Base-by-base conservation (phyloP, 2,113 vertebrate genomes). In the Clarias macrocephalus region DNA sequence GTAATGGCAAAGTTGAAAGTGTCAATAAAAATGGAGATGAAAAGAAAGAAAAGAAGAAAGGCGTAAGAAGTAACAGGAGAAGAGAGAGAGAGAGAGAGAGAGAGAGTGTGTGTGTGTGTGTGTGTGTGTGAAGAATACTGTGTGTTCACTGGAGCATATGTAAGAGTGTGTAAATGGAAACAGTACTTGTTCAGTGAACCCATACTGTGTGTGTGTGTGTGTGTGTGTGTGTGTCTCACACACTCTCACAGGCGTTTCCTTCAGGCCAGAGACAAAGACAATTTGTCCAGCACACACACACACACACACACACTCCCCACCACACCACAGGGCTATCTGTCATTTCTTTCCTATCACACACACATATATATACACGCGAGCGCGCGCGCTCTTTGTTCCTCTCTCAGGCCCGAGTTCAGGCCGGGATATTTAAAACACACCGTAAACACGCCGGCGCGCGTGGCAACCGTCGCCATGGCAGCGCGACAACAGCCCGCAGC, bases 391-490 rank as follows among this genome's bases (percentile, higher is more conserved):
- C 37, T 88, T 75, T 87, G 80, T 85, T 84, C 83, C 84, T 62
- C 80, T 88, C 83, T 57, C 52, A 73, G 68, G 81, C 83, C 88
- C 70, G 83, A 86, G 82, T 85, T 87, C 88, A 86, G 84, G 82
- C 80, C 88, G 80, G 86, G 86, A 73, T 84, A 87, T 89, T 91
- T 90, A 88, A 88, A 91, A 90, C 90, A 89, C 86, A 85, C 68
- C 84, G 85, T 90, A 90, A 91, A 91, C 89, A 91, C 57, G 73
- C 59, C 73, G n/a, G 86, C 88, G 86, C 81, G 59, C 90, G 88
- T 90, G 86, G 90, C 77, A 90, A 91, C 90, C 62, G 90, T 90
- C 62, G 75, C 83, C 88, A 91, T 91, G 88, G 76, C 85, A 70
- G 79, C 87, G 28, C 88, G 87, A 87, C 88, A 91, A 89, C 88